Conservation (phyloP, 2,797 vertebrate species). For the Sebastes alutus region DNA sequence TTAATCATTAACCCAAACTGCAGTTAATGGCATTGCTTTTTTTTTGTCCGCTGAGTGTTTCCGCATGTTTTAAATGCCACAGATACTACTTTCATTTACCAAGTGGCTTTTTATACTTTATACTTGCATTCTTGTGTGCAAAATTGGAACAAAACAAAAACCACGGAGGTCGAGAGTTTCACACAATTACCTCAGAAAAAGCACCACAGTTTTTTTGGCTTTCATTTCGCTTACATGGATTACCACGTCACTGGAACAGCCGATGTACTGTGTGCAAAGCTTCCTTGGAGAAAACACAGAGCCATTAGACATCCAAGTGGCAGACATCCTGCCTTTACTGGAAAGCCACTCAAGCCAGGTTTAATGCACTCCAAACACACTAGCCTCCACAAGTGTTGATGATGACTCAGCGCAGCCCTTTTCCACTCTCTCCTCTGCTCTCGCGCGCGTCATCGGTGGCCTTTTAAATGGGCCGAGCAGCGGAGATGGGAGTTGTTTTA, state of each 20-base stretch:
- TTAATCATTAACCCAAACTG: conserved; percentile 47
- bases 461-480: conserved; percentile 59
- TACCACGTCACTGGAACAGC: conserved; percentile 25
- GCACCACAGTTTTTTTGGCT: neutral
- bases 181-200: neutral
- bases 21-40: neutral
- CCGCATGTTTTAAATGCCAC: conserved; percentile 40
- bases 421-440: conserved; percentile 48
- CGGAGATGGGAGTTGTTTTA: conserved; percentile 62
- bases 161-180: neutral
- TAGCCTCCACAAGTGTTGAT: conserved; percentile 32
- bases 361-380: conserved; percentile 61
- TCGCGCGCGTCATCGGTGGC: conserved; percentile 60
- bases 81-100: conserved; percentile 12
- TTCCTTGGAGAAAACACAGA: conserved; percentile 24
- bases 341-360: conserved; percentile 66
- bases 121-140: conserved; percentile 24
- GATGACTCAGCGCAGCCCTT: conserved; percentile 74
- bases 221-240: conserved; percentile 13
- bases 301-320: conserved; percentile 46
- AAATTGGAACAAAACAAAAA: conserved; percentile 8
- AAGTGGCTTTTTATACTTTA: conserved; percentile 31
- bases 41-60: neutral
- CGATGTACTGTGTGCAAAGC: neutral
- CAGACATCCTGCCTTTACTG: conserved; percentile 63